phyloP scores from a whole-genome alignment of 1,140 invertebrate species.

The Trachymyrmex cornetzi region DNA sequence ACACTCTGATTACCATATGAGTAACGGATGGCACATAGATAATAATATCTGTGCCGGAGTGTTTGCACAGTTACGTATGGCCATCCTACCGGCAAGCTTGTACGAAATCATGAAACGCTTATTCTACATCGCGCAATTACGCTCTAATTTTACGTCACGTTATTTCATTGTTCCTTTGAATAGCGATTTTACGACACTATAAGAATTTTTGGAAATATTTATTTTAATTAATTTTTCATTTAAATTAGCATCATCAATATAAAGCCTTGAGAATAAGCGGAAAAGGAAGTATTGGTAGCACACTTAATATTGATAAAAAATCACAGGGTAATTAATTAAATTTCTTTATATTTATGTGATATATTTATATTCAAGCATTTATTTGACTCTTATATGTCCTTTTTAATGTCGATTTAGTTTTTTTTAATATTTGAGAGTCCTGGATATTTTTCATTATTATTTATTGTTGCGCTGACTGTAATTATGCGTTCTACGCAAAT shows the following conservation, averaged over 20 bases:
- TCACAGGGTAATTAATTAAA: background rate
- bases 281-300: too few species aligned
- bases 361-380: too few species aligned
- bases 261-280: too few species aligned
- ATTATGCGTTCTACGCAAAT: too few species aligned
- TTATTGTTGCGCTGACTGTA: too few species aligned
- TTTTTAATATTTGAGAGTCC: too few species aligned
- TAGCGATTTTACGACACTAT: background rate
- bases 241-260: too few species aligned
- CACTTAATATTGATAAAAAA: too few species aligned
- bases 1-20: slow-evolving; percentile 76
- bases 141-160: slow-evolving; percentile 7
- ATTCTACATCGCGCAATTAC: slow-evolving; percentile 37
- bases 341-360: too few species aligned
- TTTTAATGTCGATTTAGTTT: too few species aligned
- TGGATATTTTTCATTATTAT: too few species aligned
- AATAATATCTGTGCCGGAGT: slow-evolving; percentile 60
- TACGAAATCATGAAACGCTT: background rate
- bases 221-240: background rate
- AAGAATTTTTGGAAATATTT: background rate
- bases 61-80: slow-evolving; percentile 37
- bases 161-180: background rate
- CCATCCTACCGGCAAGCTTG: background rate
- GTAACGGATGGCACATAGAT: slow-evolving; percentile 72
- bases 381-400: too few species aligned